phyloP scores from a whole-genome alignment of 2,888 invertebrate species.

The Frankliniella fusca region DNA sequence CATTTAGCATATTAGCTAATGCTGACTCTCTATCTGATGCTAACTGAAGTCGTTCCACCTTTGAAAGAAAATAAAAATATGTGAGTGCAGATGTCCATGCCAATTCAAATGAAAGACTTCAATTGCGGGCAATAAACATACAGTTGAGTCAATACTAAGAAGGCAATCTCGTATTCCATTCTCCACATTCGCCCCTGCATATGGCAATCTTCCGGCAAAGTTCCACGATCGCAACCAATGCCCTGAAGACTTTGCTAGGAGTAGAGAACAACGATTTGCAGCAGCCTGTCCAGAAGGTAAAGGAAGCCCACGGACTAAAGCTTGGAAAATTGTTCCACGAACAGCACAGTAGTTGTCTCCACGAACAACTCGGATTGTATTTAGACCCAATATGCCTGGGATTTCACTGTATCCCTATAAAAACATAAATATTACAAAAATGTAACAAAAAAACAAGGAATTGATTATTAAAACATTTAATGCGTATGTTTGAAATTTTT shows the following conservation, averaged over 20 bases:
- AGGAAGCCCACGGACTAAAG: not conserved
- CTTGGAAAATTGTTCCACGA: conserved; percentile 2
- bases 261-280: not conserved
- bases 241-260: not conserved
- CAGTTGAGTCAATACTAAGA: not conserved
- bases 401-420: not conserved
- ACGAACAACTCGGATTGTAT: not conserved
- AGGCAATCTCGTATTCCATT: not conserved
- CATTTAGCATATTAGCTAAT: not conserved
- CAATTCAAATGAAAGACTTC: no score
- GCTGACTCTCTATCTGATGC: not conserved
- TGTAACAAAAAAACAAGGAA: not conserved
- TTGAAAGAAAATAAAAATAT: not conserved
- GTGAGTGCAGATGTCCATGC: no score
- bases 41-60: not conserved
- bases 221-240: conserved; percentile 13
- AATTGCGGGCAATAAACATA: not conserved
- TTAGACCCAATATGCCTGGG: not conserved
- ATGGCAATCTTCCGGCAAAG: conserved; percentile 3
- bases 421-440: not conserved
- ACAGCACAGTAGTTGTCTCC: conserved; percentile 15
- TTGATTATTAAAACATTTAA: not conserved
- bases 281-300: not conserved
- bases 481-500: not conserved
- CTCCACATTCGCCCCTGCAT: conserved; percentile 1